phyloP scores from a whole-genome alignment of 1,140 invertebrate genomes.

The Ptiloglossa arizonensis region DNA sequence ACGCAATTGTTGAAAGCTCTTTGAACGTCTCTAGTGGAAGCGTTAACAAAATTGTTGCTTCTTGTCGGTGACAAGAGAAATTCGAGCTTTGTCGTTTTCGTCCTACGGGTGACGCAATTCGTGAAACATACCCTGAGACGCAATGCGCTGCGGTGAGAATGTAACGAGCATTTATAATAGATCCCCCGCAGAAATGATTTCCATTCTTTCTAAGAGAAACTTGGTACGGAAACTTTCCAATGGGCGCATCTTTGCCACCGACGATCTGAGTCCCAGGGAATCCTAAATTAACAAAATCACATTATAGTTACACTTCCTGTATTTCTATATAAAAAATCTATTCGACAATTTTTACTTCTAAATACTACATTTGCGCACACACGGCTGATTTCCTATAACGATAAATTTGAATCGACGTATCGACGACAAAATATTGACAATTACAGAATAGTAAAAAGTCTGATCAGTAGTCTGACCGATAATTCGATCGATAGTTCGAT shows the following conservation, averaged over 20 bases:
- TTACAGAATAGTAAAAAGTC: too few relatives aligned
- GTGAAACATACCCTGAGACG: conserved; percentile 66
- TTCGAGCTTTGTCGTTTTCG: background rate
- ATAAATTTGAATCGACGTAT: too few relatives aligned
- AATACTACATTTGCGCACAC: too few relatives aligned
- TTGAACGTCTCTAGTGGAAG: too few relatives aligned
- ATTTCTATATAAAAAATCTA: background rate
- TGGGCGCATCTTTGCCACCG: conserved; percentile 64
- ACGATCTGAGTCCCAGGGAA: conserved; percentile 54
- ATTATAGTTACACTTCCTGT: background rate
- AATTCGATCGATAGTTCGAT: too few relatives aligned
- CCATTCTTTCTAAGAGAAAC: conserved; percentile 76
- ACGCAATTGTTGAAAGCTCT: too few relatives aligned
- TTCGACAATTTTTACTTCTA: background rate
- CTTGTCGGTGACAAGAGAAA: too few relatives aligned
- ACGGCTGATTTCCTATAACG: too few relatives aligned
- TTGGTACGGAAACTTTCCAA: conserved; percentile 80
- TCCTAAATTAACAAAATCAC: background rate
- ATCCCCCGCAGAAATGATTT: conserved; percentile 83
- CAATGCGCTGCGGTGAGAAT: conserved; percentile 85
- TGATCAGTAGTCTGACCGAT: background rate
- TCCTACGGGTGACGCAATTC: too few relatives aligned
- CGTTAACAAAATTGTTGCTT: too few relatives aligned
- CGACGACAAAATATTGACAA: too few relatives aligned
- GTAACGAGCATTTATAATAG: conserved; percentile 81